Evolutionary conservation across 2,797 vertebrate genomes (phyloP).

Genomic region (Urosaurus nigricauda): DNA sequence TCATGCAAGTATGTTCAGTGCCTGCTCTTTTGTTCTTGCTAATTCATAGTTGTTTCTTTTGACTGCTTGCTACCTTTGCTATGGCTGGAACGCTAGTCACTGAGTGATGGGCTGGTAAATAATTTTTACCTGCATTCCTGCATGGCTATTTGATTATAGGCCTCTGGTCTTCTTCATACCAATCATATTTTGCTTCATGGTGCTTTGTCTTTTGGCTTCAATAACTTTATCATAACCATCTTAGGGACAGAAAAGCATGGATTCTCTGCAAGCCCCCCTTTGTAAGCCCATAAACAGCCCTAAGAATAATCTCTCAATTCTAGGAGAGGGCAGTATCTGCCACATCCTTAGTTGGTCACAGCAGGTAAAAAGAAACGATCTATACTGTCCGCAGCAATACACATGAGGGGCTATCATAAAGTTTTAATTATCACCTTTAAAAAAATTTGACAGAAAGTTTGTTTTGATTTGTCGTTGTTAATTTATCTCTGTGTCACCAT

Average conservation of each 20-base stretch:
- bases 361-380: neutral
- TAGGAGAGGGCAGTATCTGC: neutral
- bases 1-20: neutral
- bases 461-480: no score
- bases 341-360: neutral
- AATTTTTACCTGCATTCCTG: slow-evolving; percentile 1
- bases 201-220: neutral
- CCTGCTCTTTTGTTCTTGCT: neutral
- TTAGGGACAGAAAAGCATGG: no score
- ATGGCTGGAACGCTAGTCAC: neutral
- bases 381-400: neutral
- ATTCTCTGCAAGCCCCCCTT: no score
- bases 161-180: neutral
- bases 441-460: no score
- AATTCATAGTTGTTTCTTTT: neutral
- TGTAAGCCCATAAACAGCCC: no score
- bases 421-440: no score
- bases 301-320: no score
- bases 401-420: no score
- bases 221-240: neutral
- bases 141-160: neutral
- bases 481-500: no score
- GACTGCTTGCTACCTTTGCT: slow-evolving; percentile 5
- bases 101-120: neutral
- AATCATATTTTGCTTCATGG: slow-evolving; percentile 9